Percentiles rank a stretch among this genome's conserved stretches.
phyloP scores from a whole-genome alignment of 2,888 invertebrate species.

The Drosophila dives region DNA sequence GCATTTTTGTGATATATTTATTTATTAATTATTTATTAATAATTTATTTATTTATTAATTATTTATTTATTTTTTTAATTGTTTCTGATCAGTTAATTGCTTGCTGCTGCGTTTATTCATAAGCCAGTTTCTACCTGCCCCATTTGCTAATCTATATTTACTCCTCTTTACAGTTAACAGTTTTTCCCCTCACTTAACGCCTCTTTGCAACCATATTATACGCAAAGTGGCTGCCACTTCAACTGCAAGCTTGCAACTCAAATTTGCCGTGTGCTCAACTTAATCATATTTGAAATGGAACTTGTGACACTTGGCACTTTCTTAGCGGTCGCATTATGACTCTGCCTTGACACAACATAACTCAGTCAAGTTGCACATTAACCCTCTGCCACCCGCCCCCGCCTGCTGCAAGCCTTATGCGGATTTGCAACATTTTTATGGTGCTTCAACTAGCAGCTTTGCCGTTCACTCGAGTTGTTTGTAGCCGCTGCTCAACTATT shows the following conservation, averaged over 20 bases:
- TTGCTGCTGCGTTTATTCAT: background rate
- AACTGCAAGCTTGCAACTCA: background rate
- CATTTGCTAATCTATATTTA: background rate
- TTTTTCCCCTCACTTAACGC: background rate
- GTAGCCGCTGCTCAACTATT: conserved; percentile 71
- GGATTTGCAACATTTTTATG: conserved; percentile 66
- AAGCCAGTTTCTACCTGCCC: background rate
- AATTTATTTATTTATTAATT: too few species aligned
- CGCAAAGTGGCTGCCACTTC: background rate
- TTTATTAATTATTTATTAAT: too few species aligned
- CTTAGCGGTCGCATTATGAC: conserved; percentile 61
- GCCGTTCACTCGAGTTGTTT: conserved; percentile 51
- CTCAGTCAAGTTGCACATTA: conserved; percentile 64
- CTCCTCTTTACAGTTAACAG: background rate
- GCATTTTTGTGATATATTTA: background rate
- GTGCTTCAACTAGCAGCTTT: conserved; percentile 16
- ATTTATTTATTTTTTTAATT: too few species aligned
- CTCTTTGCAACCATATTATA: background rate
- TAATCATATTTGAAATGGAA: conserved; percentile 40
- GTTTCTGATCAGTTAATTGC: background rate
- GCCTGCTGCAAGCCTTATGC: background rate
- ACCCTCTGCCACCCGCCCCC: conserved; percentile 4
- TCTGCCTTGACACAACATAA: conserved; percentile 57
- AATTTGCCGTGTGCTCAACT: conserved; percentile 11
- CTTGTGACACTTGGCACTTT: conserved; percentile 63